phyloP scores from a whole-genome alignment of 1,140 invertebrate genomes.

The Zaprionus nigranus region DNA sequence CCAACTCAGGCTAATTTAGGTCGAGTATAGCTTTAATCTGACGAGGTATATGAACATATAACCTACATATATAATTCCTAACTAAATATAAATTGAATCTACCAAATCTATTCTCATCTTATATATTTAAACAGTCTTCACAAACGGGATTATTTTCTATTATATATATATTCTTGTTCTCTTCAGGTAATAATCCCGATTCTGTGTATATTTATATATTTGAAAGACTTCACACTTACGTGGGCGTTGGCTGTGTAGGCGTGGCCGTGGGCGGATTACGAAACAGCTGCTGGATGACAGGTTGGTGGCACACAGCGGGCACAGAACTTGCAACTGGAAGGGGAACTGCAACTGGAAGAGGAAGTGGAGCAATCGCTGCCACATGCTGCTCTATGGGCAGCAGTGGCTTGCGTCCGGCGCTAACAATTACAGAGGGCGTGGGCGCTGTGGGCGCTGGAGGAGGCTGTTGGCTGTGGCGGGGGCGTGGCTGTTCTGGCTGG shows the following conservation, averaged over 20 bases:
- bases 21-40: too few species aligned
- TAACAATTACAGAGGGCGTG: conserved; percentile 40
- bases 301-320: conserved; percentile 59
- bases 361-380: conserved; percentile 5
- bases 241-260: conserved; percentile 51
- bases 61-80: too few species aligned
- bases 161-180: too few species aligned
- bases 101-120: too few species aligned
- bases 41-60: too few species aligned
- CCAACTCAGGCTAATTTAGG: too few species aligned
- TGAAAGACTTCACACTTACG: conserved; percentile 30
- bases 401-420: conserved; percentile 26
- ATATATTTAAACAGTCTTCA: too few species aligned
- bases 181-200: too few species aligned
- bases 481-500: conserved; percentile 39
- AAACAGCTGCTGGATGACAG: conserved; percentile 71
- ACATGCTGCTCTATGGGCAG: not conserved
- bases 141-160: too few species aligned
- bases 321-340: not conserved
- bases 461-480: not conserved
- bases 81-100: too few species aligned
- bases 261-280: conserved; percentile 62
- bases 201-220: not conserved
- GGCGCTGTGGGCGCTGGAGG: not conserved
- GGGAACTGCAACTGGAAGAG: not conserved